Base-by-base conservation (phyloP, 2,113 vertebrate species). In the Hydrochoerus hydrochaeris region DNA sequence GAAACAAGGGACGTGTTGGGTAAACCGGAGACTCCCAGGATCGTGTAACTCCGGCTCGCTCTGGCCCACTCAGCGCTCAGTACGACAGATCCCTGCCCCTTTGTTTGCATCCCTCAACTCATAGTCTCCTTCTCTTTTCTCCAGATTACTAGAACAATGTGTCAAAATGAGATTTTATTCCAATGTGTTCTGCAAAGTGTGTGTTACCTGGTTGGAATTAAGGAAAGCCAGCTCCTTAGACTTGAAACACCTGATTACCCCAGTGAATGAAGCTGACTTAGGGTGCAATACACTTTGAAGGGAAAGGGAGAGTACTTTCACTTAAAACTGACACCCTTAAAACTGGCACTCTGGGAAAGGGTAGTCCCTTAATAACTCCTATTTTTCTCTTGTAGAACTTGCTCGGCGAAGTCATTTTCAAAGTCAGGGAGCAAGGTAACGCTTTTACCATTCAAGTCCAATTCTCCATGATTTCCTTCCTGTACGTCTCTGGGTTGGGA, bases 391-490 rank as follows among this genome's bases (percentile, higher is more conserved):
- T 63, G 26, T 83, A 98, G 97, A 97, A 95, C 92, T 78, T 97
- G 94, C 28, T 75, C 10, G 97, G 97, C 19, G 92, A 97, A 57
- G 78, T 97, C 77, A 14, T 90, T 83, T 85, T 98, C 90, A 96
- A 62, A 57, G 22, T 83, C 82, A 96, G 96, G 71, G 77, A 96
- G 88, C 97, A 97, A 98, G 97, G 97, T 98, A 98, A 97, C 20
- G 14, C 41, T 58, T 85, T 67, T 5, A 71, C 13, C 82, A 35
- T 62, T 80, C 22, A 62, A 58, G 24, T 89, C 30, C 19, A 2
- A 57, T 38, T 67, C 49, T 95, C 57, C 16, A 26, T n/a, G 44
- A 32, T 20, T 38, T 83, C 26, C 9, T 2, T 17, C 30, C 38
- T 78, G 16, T 14, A 0, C 9, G 0, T 30, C 46, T 85, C 60